Evolutionary conservation across 2,888 invertebrate genomes (phyloP).

Genomic region (Xestia sexstrigata): DNA sequence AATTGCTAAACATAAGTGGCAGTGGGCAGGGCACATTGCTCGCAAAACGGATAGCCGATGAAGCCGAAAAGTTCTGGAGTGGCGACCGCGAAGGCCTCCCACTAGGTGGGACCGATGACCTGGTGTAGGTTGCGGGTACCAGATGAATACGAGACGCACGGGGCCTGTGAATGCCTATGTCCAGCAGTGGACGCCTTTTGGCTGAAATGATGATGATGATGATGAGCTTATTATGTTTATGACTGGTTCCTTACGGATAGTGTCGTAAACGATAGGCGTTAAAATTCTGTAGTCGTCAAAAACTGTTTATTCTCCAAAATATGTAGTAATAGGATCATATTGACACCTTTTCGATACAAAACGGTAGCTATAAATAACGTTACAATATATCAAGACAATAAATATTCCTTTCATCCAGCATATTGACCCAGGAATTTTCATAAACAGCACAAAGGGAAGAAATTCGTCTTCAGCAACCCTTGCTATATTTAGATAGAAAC

Average conservation of each 20-base stretch:
- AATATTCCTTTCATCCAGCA: conserved; percentile 14
- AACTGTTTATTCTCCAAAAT: neutral
- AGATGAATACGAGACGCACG: too few species aligned
- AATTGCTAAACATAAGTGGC: too few species aligned
- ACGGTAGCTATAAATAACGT: conserved; percentile 1
- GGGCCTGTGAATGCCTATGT: too few species aligned
- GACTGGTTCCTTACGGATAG: neutral
- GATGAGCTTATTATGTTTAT: neutral
- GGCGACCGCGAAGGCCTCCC: too few species aligned
- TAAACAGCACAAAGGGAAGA: conserved; percentile 31
- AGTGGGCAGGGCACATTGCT: too few species aligned
- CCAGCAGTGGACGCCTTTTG: too few species aligned
- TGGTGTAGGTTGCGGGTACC: too few species aligned
- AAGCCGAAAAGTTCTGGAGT: too few species aligned
- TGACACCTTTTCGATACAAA: neutral
- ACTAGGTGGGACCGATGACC: too few species aligned
- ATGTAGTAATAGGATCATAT: neutral
- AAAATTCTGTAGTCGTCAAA: neutral
- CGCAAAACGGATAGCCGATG: too few species aligned
- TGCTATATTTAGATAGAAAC: conserved; percentile 48
- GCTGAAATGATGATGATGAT: too few species aligned
- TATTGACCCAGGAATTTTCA: conserved; percentile 41
- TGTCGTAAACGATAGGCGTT: neutral
- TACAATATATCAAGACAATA: conserved; percentile 24
- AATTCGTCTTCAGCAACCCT: conserved; percentile 21